Base-by-base conservation (phyloP, 1,140 invertebrate species). In the Drosophila pachea region DNA sequence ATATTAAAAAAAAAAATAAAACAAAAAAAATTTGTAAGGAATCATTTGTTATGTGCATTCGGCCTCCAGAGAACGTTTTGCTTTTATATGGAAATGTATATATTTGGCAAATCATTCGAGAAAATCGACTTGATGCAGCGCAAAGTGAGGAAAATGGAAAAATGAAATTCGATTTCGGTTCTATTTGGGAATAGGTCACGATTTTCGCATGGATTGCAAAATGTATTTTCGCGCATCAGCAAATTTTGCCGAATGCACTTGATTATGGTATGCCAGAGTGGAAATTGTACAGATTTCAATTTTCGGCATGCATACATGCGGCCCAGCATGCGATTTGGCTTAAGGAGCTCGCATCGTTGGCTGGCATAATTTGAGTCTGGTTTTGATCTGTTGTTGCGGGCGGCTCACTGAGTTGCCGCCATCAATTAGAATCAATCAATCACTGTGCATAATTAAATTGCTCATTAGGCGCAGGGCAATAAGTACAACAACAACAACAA, bases 341-440 rank as follows among this genome's bases (percentile, higher is more conserved):
- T 3, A 22, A 22, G 22, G 22, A 3, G 22, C 22, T 22, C 22
- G 22, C 22, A 22, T 22, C 22, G 22, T 22, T 22, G 22, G 22
- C 22, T 22, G 22, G 22, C 22, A 22, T 45, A 7, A 8, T 6
- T 42, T 12, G 9, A 5, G 12, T 4, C 14, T 16, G 12, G 4
- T 9, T 14, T 36, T 7, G 36, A 4, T 31, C 11, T 55, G 38
- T 31, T 11, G 9, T 31, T 40, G 8, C 29, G 8, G 8, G 36
- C 36, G 8, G 36, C 36, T 38, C 8, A 11, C 7, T 38, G 7
- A 14, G 40, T 16, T 22, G 48, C 12, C 64, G 66, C 31, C 78
- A 67, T 66, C 58, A 75, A 83, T 83, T 75, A 75, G 62, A 68
- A 75, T 64, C 78, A 78, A 83, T 83, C 78, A 83, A 83, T 83